Percentiles rank a stretch among this genome's conserved stretches.
Evolutionary conservation across 2,113 vertebrate species (phyloP).

Genomic region (Pungitius pungitius): DNA sequence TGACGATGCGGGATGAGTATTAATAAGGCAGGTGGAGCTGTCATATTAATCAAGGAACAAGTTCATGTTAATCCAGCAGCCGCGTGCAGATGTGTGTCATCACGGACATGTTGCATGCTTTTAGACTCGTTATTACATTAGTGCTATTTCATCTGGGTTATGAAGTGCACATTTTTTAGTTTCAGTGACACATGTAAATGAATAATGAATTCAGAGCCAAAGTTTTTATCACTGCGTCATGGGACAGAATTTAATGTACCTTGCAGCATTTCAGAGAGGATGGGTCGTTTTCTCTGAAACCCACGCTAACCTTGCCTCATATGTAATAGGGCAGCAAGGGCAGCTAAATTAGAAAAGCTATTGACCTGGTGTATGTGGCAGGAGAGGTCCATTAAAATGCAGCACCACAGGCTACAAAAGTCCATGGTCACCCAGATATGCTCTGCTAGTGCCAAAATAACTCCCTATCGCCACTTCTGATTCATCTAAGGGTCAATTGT

Average conservation of each 20-base stretch:
- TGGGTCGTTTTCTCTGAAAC: constrained; percentile 26
- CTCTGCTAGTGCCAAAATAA: constrained; percentile 50
- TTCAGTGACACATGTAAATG: background rate
- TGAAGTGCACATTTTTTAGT: background rate
- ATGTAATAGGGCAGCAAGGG: constrained; percentile 57
- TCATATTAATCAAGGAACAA: constrained; percentile 54
- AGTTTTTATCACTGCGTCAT: background rate
- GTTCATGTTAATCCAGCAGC: constrained; percentile 43
- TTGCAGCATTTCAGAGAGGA: constrained; percentile 32
- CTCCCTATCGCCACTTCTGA: constrained; percentile 12
- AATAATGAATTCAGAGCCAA: constrained; percentile 3
- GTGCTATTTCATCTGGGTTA: background rate
- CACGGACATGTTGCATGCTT: background rate
- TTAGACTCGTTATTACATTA: background rate
- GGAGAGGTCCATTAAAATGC: constrained; percentile 65
- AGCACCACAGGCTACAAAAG: constrained; percentile 64
- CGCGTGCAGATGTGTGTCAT: constrained; percentile 1
- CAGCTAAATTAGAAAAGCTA: constrained; percentile 67
- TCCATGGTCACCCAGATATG: constrained; percentile 37
- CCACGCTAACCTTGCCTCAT: constrained; percentile 53
- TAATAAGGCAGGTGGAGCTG: constrained; percentile 44
- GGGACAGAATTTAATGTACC: constrained; percentile 17
- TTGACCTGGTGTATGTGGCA: constrained; percentile 57
- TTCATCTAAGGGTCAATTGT: constrained; percentile 6
- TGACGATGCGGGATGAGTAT: constrained; percentile 30